Percentiles rank a stretch among this genome's conserved stretches.
These are phyloP conservation scores for Hirundichthys speculiger DNA, from an alignment of 2,113 vertebrate genomes.

Conservation along the genomic window DNA sequence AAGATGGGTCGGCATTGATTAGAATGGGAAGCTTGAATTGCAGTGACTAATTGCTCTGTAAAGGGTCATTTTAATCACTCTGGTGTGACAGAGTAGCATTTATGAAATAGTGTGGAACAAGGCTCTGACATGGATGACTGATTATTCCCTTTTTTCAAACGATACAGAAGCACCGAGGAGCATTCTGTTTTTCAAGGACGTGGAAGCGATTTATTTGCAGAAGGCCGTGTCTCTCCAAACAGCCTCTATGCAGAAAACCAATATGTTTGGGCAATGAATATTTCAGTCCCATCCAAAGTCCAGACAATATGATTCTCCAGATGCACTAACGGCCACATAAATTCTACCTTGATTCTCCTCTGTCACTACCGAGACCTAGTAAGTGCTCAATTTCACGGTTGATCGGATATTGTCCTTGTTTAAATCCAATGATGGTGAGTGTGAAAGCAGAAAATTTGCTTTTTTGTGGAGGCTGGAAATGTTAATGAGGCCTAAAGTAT, in stretches of 20 bases:
- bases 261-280: constrained; percentile 68
- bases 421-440: constrained; percentile 80
- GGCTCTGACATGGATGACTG: constrained; percentile 14
- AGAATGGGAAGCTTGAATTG: constrained; percentile 28
- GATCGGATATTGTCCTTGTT: constrained; percentile 76
- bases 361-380: constrained; percentile 81
- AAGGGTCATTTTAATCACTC: constrained; percentile 17
- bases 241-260: constrained; percentile 39
- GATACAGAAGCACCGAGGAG: not conserved
- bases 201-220: constrained; percentile 6
- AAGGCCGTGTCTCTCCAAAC: constrained; percentile 10
- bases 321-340: constrained; percentile 74
- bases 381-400: constrained; percentile 89
- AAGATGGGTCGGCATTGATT: constrained; percentile 62
- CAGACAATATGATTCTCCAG: constrained; percentile 70
- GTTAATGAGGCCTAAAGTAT: constrained; percentile 73
- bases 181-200: constrained; percentile 4
- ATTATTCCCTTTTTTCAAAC: constrained; percentile 19
- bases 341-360: constrained; percentile 79
- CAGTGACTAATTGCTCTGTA: constrained; percentile 23
- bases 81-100: constrained; percentile 19
- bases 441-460: constrained; percentile 59
- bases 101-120: constrained; percentile 26
- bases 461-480: constrained; percentile 47
- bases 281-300: constrained; percentile 73